Percentiles rank a stretch among this genome's conserved stretches.
Conservation (phyloP, 2,888 invertebrate species). For the Eilema depressum region DNA sequence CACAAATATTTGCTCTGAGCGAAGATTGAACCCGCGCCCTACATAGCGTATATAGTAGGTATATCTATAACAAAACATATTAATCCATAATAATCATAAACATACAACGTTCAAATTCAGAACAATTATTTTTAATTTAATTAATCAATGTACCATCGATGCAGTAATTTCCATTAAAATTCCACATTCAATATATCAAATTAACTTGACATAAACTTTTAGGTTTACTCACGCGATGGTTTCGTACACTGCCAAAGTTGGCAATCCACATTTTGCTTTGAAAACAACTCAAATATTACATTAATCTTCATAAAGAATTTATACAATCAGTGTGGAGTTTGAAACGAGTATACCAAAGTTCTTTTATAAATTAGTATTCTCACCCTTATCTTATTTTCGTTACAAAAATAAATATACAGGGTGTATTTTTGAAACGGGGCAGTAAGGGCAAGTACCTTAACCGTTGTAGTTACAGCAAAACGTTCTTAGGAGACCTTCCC, state of each 20-base stretch:
- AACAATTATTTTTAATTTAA: neutral
- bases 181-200: neutral
- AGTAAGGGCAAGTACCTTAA: too few relatives aligned
- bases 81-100: neutral
- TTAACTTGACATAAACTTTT: slow-evolving; percentile 4
- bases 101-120: too few relatives aligned
- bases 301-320: slow-evolving; percentile 8
- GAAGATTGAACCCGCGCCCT: too few relatives aligned
- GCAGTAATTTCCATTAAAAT: neutral
- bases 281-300: neutral
- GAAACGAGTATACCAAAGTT: neutral
- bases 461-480: too few relatives aligned
- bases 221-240: slow-evolving; percentile 1
- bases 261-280: neutral
- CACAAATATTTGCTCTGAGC: too few relatives aligned
- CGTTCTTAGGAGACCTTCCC: too few relatives aligned
- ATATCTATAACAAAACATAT: too few relatives aligned
- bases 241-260: neutral
- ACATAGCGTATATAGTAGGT: too few relatives aligned
- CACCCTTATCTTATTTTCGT: neutral
- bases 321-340: neutral
- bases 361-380: neutral
- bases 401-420: neutral
- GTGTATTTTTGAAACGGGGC: too few relatives aligned
- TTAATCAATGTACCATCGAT: neutral